Conservation (phyloP, 2,113 vertebrate genomes). For the Urocynchramus pylzowi region DNA sequence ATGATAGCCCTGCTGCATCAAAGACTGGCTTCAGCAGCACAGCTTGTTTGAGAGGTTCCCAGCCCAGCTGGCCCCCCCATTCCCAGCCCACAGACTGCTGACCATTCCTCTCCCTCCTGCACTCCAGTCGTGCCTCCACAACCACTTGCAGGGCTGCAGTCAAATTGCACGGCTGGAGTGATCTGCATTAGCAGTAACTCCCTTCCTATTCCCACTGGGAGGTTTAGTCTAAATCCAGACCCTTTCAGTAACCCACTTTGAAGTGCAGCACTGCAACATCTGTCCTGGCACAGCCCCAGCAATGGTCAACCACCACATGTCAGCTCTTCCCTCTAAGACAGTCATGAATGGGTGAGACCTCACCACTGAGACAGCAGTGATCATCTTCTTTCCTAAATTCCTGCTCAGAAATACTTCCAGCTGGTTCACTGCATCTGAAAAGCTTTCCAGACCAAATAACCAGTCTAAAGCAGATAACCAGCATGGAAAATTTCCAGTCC, state of each 20-base stretch:
- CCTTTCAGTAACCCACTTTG: neutral
- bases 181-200: neutral
- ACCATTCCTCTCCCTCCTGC: neutral
- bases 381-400: neutral
- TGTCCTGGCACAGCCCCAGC: neutral
- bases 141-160: neutral
- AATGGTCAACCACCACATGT: neutral
- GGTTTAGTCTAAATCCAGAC: neutral
- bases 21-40: neutral
- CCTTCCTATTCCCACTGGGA: neutral
- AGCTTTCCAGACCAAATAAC: neutral
- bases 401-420: neutral
- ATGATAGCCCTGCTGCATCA: neutral
- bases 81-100: neutral
- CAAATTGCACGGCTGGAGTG: fast-evolving
- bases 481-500: neutral
- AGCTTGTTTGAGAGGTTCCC: neutral
- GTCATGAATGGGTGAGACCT: fast-evolving
- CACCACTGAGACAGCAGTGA: neutral
- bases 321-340: neutral
- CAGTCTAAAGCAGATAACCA: neutral
- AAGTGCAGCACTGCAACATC: neutral
- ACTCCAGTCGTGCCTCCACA: neutral
- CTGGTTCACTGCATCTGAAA: neutral
- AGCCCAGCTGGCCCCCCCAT: neutral